Conservation (phyloP, 2,888 invertebrate species). For the Hemithea aestivaria region DNA sequence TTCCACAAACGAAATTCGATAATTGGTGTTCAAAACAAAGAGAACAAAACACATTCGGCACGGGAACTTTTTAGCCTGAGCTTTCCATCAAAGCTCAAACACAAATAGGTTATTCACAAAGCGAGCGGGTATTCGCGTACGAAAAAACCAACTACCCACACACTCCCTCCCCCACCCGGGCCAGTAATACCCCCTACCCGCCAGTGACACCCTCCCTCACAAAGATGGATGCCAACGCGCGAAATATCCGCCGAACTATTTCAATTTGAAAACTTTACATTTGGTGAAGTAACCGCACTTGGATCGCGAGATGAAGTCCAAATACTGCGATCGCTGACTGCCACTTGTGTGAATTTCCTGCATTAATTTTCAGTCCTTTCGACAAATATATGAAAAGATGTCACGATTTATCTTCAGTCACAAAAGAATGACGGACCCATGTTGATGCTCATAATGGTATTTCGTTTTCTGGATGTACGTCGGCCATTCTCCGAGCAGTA, state of each 20-base stretch:
- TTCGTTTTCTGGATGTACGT: no score
- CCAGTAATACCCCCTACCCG: constrained; percentile 23
- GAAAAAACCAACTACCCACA: constrained; percentile 52
- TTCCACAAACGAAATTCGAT: constrained; percentile 3
- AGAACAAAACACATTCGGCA: constrained; percentile 8
- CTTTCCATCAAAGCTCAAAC: constrained; percentile 39
- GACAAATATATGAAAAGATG: no score
- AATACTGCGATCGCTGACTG: constrained; percentile 25
- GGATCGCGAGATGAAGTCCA: constrained; percentile 51
- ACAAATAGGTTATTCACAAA: constrained; percentile 55
- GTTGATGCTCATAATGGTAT: no score
- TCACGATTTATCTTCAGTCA: no score
- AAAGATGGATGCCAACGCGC: constrained; percentile 63
- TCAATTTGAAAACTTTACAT: constrained; percentile 72
- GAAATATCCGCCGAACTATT: constrained; percentile 70
- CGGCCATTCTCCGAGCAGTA: no score
- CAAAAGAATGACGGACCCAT: no score
- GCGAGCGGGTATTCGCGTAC: constrained; percentile 49
- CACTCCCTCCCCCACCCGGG: constrained; percentile 23
- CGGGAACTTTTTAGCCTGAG: constrained; percentile 17
- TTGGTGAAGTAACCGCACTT: constrained; percentile 55
- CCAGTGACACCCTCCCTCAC: constrained; percentile 46
- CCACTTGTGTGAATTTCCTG: background rate
- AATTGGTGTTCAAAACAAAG: constrained; percentile 10
- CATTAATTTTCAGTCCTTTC: background rate